phyloP scores from a whole-genome alignment of 1,140 invertebrate species.

The Brachionus paranguensis region DNA sequence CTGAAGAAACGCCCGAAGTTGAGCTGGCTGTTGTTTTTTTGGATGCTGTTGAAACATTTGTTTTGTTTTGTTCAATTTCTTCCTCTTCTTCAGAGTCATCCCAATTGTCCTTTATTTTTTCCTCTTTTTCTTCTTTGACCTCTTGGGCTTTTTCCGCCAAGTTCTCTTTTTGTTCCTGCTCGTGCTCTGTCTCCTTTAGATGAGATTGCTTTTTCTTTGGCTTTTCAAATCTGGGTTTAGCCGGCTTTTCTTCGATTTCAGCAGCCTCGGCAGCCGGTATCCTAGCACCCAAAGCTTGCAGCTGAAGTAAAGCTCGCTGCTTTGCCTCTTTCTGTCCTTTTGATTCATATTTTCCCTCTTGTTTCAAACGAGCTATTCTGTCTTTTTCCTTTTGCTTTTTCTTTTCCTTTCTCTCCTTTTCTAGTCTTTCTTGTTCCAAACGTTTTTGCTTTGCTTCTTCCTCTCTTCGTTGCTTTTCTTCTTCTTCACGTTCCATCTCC shows the following conservation, averaged over 20 bases:
- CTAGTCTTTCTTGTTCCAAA: slow-evolving; percentile 47
- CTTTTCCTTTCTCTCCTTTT: slow-evolving; percentile 71
- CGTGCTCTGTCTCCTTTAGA: background rate
- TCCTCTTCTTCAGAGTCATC: slow-evolving; percentile 42
- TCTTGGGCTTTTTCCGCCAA: background rate
- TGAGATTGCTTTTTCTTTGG: slow-evolving; percentile 20
- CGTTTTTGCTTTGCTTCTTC: slow-evolving; percentile 57
- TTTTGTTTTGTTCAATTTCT: slow-evolving; percentile 29
- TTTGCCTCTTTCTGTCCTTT: slow-evolving; percentile 77
- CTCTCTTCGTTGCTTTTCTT: slow-evolving; percentile 69
- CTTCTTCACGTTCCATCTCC: slow-evolving; percentile 63
- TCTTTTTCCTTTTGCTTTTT: slow-evolving; percentile 94
- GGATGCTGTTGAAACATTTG: background rate
- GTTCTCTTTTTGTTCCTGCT: background rate
- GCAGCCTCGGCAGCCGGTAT: slow-evolving; percentile 47
- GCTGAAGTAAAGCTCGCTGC: slow-evolving; percentile 74
- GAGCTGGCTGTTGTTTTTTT: background rate
- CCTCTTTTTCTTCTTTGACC: slow-evolving; percentile 40
- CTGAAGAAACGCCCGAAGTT: slow-evolving; percentile 43
- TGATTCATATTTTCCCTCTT: slow-evolving; percentile 85
- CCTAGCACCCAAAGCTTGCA: slow-evolving; percentile 62
- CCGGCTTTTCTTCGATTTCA: background rate
- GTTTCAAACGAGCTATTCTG: slow-evolving; percentile 80
- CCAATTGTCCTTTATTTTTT: slow-evolving; percentile 47
- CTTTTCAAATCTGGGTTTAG: slow-evolving; percentile 11